Conservation (phyloP, 2,797 vertebrate genomes). For the Anguilla obscura region DNA sequence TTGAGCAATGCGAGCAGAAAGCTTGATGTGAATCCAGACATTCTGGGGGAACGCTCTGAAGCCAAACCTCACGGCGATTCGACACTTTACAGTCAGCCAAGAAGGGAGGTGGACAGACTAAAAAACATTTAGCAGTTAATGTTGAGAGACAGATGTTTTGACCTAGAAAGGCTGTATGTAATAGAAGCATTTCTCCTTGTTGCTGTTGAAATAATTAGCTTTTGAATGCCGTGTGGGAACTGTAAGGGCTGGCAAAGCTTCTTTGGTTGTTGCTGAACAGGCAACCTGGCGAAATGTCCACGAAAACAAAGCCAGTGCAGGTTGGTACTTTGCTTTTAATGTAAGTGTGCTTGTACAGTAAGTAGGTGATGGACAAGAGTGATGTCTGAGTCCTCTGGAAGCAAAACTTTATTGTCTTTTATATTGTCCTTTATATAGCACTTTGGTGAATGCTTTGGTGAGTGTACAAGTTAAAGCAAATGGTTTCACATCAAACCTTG, state of each 20-base stretch:
- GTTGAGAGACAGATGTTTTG: conserved; percentile 36
- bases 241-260: conserved; percentile 14
- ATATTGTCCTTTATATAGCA: not conserved
- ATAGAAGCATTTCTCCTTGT: conserved; percentile 3
- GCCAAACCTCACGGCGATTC: conserved; percentile 28
- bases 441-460: not conserved
- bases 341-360: conserved; percentile 26
- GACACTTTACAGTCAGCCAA: conserved; percentile 1
- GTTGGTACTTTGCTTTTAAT: conserved; percentile 15
- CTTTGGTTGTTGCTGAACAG: conserved; percentile 27
- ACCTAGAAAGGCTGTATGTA: conserved; percentile 27
- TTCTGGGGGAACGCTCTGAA: not conserved
- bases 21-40: conserved; percentile 11
- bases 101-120: not conserved
- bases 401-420: not conserved
- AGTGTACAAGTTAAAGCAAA: not conserved
- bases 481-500: not conserved
- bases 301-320: not conserved
- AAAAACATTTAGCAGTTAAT: conserved; percentile 17
- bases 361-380: conserved; percentile 24
- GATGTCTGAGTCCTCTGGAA: not conserved
- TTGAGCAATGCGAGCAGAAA: conserved; percentile 24
- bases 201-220: conserved; percentile 3
- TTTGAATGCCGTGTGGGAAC: conserved; percentile 8
- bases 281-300: not conserved